Evolutionary conservation across 2,113 vertebrate genomes (phyloP), one percentile per base, ranked within the genome.

Genomic region (Cochlearius cochlearius): DNA sequence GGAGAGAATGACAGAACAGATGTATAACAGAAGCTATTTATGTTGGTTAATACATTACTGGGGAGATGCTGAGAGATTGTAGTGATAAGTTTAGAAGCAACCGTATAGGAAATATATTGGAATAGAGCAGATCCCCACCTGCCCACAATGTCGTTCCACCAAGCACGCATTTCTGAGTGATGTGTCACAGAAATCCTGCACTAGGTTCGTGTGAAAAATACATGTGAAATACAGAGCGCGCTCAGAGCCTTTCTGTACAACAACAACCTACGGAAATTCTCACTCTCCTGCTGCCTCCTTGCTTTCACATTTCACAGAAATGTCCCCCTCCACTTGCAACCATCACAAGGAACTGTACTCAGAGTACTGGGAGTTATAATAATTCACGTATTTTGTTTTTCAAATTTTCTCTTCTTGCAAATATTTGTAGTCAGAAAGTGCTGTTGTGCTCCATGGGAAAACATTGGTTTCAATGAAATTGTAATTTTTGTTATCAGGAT

Each of bases 21-120:
- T 96, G 93, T 38, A 96, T n/a, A 87, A 90, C 93, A 96, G 90
- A 94, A 96, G 85, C 81, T 97, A 93, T 97, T 96, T 97, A 23
- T 85, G 81, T 58, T 85, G 81, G 62, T 79, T 95, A 95, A 94
- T 95, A 69, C 43, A 69, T 94, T 87, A n/a, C 91, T 78, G 73
- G 53, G 71, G 87, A 85, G 81, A 79, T 82, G 77, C 96, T 79
- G 78, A 82, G 94, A 88, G 81, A 73, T 66, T 53, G 74, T 53
- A 90, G 77, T 13, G 93, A 38, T 94, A 96, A 96, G 92, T 96
- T 96, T 97, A 97, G 96, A 91, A 96, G 74, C 90, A 94, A 30
- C 49, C 25, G 3, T 49, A 92, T 73, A 82, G 85, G 66, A 95
- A 95, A 96, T 92, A 41, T 16, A 94, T 94, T 72, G 84, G 93